A percentile compares a stretch with the other conserved stretches of the same genome.
Conservation (phyloP, 2,888 invertebrate species). For the Cephus spinipes region DNA sequence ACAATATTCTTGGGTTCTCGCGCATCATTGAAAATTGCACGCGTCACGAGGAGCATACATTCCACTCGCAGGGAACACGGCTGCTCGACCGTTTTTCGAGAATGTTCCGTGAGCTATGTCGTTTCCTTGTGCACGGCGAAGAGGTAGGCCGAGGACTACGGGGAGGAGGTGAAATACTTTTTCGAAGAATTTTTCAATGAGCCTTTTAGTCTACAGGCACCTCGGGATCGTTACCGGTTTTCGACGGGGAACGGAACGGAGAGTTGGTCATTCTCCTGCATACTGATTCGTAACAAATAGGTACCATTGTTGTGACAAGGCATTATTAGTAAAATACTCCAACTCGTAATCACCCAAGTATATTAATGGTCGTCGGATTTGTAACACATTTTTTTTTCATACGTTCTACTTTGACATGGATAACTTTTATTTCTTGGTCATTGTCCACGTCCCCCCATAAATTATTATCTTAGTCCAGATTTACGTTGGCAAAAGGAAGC, state of each 20-base stretch:
- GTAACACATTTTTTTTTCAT: background rate
- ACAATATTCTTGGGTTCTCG: conserved; percentile 38
- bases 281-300: background rate
- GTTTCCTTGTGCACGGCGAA: conserved; percentile 13
- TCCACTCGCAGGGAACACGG: background rate
- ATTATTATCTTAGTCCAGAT: background rate
- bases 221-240: background rate
- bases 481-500: background rate
- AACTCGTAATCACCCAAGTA: background rate
- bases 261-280: background rate
- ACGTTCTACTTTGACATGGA: background rate
- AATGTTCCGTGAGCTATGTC: conserved; percentile 1
- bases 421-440: background rate
- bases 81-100: background rate
- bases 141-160: background rate
- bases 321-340: background rate
- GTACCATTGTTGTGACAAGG: background rate
- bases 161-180: background rate
- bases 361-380: background rate
- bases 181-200: background rate
- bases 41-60: conserved; percentile 29
- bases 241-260: background rate
- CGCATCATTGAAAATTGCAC: conserved; percentile 38
- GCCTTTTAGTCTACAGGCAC: background rate
- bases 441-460: background rate